A percentile compares a stretch with the other conserved stretches of the same genome.
phyloP scores from a whole-genome alignment of 2,797 vertebrate genomes.

The Falco novaeseelandiae region DNA sequence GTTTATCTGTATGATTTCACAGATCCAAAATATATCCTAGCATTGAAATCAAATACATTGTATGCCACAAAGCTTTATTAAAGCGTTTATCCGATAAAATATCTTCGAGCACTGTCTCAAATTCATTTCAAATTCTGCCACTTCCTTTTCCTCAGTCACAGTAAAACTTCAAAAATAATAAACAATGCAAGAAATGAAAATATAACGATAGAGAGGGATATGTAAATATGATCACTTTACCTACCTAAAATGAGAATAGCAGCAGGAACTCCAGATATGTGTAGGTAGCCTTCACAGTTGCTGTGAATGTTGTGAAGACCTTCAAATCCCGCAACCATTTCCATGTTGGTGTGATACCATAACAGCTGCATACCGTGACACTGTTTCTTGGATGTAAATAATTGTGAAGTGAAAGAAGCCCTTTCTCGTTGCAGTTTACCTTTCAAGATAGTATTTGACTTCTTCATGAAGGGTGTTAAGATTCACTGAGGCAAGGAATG shows the following conservation, averaged over 20 bases:
- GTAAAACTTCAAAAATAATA: background rate
- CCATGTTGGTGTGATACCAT: background rate
- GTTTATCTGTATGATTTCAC: background rate
- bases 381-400: background rate
- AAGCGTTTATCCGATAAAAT: background rate
- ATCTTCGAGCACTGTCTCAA: background rate
- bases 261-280: background rate
- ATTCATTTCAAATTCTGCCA: background rate
- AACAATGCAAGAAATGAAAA: slow-evolving; percentile 35
- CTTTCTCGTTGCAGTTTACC: background rate
- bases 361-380: background rate
- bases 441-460: background rate
- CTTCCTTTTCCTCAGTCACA: background rate
- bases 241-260: background rate
- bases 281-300: background rate
- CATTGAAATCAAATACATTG: background rate
- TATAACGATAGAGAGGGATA: background rate
- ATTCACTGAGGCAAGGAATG: background rate
- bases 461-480: background rate
- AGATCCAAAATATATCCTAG: background rate
- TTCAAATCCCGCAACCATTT: background rate
- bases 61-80: background rate
- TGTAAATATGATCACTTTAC: background rate
- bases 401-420: background rate
- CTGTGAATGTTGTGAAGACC: background rate